A percentile compares a stretch with the other conserved stretches of the same genome.
Conservation (phyloP, 1,140 invertebrate genomes). For the Pseudobourletiella spinata region DNA sequence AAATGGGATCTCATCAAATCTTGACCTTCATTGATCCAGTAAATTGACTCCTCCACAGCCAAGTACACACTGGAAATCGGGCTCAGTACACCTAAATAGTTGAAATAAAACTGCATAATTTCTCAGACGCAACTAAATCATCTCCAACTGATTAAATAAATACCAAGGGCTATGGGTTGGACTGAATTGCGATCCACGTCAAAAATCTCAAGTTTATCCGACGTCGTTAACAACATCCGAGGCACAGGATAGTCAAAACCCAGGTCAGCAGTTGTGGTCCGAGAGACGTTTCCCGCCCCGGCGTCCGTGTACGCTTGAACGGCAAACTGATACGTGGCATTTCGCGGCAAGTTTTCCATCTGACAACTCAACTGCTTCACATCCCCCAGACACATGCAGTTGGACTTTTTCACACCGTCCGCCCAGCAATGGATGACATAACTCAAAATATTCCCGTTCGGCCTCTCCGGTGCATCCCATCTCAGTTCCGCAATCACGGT, state of each 20-base stretch:
- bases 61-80: constrained; percentile 40
- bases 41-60: constrained; percentile 57
- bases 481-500: constrained; percentile 44
- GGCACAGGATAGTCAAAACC: constrained; percentile 61
- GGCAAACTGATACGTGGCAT: constrained; percentile 55
- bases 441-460: constrained; percentile 63
- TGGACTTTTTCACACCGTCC: constrained; percentile 10
- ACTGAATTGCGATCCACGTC: constrained; percentile 53
- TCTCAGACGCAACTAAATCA: no score
- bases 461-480: constrained; percentile 61
- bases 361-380: constrained; percentile 37
- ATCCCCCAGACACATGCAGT: constrained; percentile 14
- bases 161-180: constrained; percentile 20
- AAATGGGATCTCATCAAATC: constrained; percentile 59
- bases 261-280: constrained; percentile 52
- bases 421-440: constrained; percentile 63
- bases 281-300: constrained; percentile 58
- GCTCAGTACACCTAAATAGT: constrained; percentile 35
- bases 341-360: constrained; percentile 48
- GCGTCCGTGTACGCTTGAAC: constrained; percentile 68
- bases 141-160: no score
- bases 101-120: no score
- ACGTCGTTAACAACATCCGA: constrained; percentile 59
- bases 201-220: constrained; percentile 57
- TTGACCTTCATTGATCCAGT: constrained; percentile 69